A percentile compares a stretch with the other conserved stretches of the same genome.
Conservation (phyloP, 2,113 vertebrate species). For the Cyprinodon tularosa region DNA sequence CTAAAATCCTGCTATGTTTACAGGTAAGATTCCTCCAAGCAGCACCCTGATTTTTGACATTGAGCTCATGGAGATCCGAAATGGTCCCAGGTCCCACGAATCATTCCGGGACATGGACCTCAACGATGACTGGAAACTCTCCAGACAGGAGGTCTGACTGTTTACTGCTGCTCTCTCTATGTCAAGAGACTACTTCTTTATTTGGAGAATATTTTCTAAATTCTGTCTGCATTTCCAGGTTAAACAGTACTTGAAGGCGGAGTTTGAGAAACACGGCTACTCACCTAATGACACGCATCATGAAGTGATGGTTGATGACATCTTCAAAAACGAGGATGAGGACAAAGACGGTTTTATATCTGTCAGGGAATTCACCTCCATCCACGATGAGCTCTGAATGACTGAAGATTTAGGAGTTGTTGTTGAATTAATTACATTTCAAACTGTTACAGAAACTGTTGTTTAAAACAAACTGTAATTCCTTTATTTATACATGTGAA, state of each 20-base stretch:
- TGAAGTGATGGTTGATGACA: conserved; percentile 92
- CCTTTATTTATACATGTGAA: conserved; percentile 2
- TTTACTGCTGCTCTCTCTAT: not conserved
- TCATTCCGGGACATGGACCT: conserved; percentile 97
- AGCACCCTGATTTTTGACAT: conserved; percentile 93
- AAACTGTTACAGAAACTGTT: not conserved
- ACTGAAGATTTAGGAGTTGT: not conserved
- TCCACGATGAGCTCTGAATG: conserved; percentile 90
- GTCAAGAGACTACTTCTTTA: not conserved
- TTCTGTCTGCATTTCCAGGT: conserved; percentile 78
- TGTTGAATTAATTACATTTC: not conserved
- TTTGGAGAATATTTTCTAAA: no score
- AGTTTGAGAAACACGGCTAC: conserved; percentile 94
- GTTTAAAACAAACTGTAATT: conserved; percentile 1
- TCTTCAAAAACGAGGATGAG: conserved; percentile 98
- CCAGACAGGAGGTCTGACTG: conserved; percentile 85
- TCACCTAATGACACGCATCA: conserved; percentile 91
- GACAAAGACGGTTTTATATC: conserved; percentile 95
- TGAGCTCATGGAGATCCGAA: conserved; percentile 93
- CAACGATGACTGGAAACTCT: conserved; percentile 97
- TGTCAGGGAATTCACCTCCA: conserved; percentile 92
- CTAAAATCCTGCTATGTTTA: conserved; percentile 2
- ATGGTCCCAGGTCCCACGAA: conserved; percentile 95
- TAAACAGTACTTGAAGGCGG: conserved; percentile 90
- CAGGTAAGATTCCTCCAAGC: conserved; percentile 94